Evolutionary conservation across 2,113 vertebrate genomes (phyloP).

Genomic region (Monopterus albus): DNA sequence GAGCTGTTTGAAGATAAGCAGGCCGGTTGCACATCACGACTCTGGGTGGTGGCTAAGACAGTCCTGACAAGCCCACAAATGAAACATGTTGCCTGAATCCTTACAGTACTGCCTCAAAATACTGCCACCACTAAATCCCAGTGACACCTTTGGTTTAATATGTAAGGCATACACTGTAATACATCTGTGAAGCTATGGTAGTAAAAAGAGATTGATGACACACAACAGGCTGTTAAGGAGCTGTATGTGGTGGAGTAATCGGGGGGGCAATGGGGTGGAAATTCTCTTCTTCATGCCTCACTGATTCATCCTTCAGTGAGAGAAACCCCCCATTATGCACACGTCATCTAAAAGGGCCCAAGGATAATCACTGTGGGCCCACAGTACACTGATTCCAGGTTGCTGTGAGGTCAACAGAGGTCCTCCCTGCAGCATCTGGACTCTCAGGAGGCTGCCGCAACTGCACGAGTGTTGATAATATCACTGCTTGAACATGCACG

Average conservation of each 20-base stretch:
- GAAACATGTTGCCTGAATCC: constrained; percentile 35
- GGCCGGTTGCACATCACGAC: constrained; percentile 1
- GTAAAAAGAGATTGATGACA: constrained; percentile 84
- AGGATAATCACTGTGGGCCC: constrained; percentile 57
- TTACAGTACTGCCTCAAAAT: constrained; percentile 26
- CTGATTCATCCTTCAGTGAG: constrained; percentile 85
- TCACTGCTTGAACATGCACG: constrained; percentile 25
- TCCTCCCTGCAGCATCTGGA: constrained; percentile 58
- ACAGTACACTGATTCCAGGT: constrained; percentile 66
- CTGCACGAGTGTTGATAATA: constrained; percentile 53
- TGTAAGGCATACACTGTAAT: constrained; percentile 72
- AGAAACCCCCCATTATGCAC: constrained; percentile 82
- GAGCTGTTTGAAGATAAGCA: constrained; percentile 49
- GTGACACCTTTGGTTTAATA: constrained; percentile 73
- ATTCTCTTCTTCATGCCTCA: constrained; percentile 87
- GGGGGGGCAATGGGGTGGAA: constrained; percentile 86
- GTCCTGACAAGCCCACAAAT: constrained; percentile 30
- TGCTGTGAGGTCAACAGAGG: constrained; percentile 64
- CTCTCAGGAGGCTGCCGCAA: constrained; percentile 47
- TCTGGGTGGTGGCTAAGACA: constrained; percentile 15
- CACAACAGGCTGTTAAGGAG: constrained; percentile 85
- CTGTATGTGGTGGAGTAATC: constrained; percentile 84
- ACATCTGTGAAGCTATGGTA: constrained; percentile 75
- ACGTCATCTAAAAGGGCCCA: constrained; percentile 77
- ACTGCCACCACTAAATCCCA: constrained; percentile 32